These are phyloP conservation scores for Netta rufina DNA, from an alignment of 2,797 vertebrate species.

Conservation along the genomic window DNA sequence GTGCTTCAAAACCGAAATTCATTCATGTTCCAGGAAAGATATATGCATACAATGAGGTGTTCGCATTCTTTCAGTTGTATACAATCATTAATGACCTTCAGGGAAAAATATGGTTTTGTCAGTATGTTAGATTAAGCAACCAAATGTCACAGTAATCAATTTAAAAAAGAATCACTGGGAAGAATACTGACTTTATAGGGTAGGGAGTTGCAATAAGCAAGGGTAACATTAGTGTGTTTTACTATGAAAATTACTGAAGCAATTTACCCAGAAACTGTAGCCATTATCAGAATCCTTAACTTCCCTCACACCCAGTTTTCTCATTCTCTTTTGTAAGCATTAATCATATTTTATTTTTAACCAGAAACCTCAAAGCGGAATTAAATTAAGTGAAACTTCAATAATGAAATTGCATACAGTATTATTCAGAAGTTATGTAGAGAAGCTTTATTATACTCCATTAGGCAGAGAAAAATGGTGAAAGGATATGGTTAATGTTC, in stretches of 20 bases:
- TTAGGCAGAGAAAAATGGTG: slow-evolving; percentile 68
- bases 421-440: slow-evolving; percentile 62
- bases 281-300: slow-evolving; percentile 46
- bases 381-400: slow-evolving; percentile 73
- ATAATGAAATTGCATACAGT: slow-evolving; percentile 61
- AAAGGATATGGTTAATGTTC: slow-evolving; percentile 62
- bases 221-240: neutral
- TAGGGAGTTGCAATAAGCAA: slow-evolving; percentile 20
- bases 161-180: slow-evolving; percentile 11
- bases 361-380: slow-evolving; percentile 59
- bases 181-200: neutral
- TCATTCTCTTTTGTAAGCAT: slow-evolving; percentile 53
- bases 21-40: neutral
- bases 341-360: slow-evolving; percentile 72
- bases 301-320: neutral
- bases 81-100: neutral
- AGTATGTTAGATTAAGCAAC: neutral
- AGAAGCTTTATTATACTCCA: slow-evolving; percentile 60
- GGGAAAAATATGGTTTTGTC: neutral
- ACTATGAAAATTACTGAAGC: slow-evolving; percentile 48
- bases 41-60: neutral
- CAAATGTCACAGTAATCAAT: slow-evolving; percentile 8
- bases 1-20: neutral
- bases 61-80: neutral
- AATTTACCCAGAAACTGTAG: slow-evolving; percentile 46